Evolutionary conservation across 1,140 invertebrate species (phyloP).

Genomic region (Caenorhabditis latens): DNA sequence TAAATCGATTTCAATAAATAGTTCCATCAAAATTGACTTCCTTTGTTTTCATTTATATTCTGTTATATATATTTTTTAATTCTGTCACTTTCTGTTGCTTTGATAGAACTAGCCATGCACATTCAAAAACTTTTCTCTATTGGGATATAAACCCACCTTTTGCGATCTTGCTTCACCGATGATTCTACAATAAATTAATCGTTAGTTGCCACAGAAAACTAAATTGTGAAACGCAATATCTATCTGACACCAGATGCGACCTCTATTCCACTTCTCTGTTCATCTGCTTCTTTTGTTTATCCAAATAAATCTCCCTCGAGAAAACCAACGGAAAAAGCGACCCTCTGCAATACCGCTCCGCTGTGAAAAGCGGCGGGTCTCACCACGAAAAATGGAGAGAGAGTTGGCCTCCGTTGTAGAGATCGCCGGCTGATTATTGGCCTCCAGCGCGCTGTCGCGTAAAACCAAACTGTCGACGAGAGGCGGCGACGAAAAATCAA

Average conservation of each 20-base stretch:
- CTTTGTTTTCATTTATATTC: too few species aligned
- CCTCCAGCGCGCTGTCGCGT: conserved; percentile 5
- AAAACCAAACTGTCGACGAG: conserved; percentile 47
- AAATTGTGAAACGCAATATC: not conserved
- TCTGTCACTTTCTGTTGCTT: too few species aligned
- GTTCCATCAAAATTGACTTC: too few species aligned
- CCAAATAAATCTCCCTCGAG: not conserved
- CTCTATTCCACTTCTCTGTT: conserved; percentile 16
- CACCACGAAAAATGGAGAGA: conserved; percentile 41
- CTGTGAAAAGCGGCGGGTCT: not conserved
- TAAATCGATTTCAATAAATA: too few species aligned
- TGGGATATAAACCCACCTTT: not conserved
- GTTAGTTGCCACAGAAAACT: not conserved
- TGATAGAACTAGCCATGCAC: too few species aligned
- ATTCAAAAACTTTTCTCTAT: not conserved
- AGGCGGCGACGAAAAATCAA: conserved; percentile 38
- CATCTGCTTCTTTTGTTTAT: conserved; percentile 44
- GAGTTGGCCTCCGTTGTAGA: conserved; percentile 51
- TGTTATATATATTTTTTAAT: too few species aligned
- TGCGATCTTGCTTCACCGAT: not conserved
- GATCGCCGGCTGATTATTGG: conserved; percentile 40
- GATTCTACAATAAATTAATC: not conserved
- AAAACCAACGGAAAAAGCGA: not conserved
- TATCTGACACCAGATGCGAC: conserved; percentile 45
- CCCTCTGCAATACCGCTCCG: not conserved